phyloP scores from a whole-genome alignment of 2,888 invertebrate genomes.

The Sympetrum striolatum region DNA sequence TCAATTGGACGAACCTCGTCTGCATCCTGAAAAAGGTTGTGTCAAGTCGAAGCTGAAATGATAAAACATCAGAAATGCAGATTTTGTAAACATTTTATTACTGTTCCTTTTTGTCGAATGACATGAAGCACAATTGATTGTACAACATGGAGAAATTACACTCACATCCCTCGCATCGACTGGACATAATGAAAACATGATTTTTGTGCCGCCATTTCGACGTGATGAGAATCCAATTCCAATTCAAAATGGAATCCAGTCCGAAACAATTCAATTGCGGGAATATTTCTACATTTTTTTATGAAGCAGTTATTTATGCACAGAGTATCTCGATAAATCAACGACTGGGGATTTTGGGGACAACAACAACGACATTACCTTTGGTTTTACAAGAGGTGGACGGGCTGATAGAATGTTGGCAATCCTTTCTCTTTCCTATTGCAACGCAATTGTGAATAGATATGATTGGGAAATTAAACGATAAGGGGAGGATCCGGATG shows the following conservation, averaged over 20 bases:
- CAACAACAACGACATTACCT: not conserved
- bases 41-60: too few species aligned
- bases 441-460: not conserved
- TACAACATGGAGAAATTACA: constrained; percentile 41
- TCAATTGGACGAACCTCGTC: too few species aligned
- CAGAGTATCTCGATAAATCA: not conserved
- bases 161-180: constrained; percentile 35
- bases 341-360: not conserved
- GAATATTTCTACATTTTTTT: not conserved
- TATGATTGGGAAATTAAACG: not conserved
- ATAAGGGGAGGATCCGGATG: not conserved
- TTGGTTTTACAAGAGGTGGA: not conserved
- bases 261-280: not conserved
- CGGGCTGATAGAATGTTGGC: not conserved
- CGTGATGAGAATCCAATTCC: not conserved
- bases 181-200: not conserved
- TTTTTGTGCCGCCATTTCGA: not conserved
- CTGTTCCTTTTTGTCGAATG: constrained; percentile 33
- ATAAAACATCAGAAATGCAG: not conserved
- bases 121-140: constrained; percentile 38
- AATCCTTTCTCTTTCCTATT: not conserved
- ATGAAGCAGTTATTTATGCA: not conserved
- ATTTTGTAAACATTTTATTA: constrained; percentile 31
- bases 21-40: too few species aligned
- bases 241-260: not conserved